phyloP scores from a whole-genome alignment of 2,888 invertebrate species.

The Ophion obscuratus region DNA sequence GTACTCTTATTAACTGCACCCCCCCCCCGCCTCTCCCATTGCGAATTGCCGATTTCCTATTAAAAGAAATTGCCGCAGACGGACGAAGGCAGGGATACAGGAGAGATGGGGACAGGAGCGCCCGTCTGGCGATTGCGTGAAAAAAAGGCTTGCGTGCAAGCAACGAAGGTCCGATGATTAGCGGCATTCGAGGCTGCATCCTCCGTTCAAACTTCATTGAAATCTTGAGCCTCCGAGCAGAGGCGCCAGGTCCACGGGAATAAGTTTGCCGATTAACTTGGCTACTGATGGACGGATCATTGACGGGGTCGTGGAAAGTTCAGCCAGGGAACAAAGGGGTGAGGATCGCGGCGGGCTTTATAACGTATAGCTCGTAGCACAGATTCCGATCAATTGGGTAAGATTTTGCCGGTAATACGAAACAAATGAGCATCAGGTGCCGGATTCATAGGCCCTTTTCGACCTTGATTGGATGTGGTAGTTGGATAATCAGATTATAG shows the following conservation, averaged over 20 bases:
- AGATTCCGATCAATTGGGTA: background rate
- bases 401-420: background rate
- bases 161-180: background rate
- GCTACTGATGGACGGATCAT: background rate
- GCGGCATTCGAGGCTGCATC: slow-evolving; percentile 13
- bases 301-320: background rate
- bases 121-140: slow-evolving; percentile 22
- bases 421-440: background rate
- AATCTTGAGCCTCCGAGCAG: background rate
- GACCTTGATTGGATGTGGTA: background rate
- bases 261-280: background rate
- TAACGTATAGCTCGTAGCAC: background rate
- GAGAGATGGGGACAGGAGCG: background rate
- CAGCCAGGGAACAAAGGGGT: background rate
- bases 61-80: slow-evolving; percentile 75
- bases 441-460: background rate
- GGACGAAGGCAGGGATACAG: background rate
- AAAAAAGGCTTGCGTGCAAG: slow-evolving; percentile 48
- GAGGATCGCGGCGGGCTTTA: background rate
- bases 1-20: slow-evolving; percentile 28
- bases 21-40: slow-evolving; percentile 12
- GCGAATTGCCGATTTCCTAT: slow-evolving; percentile 69
- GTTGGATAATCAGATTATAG: background rate
- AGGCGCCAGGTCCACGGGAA: background rate
- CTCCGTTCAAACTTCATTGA: background rate